phyloP scores from a whole-genome alignment of 2,888 invertebrate species.

The Drosophila demipolita region DNA sequence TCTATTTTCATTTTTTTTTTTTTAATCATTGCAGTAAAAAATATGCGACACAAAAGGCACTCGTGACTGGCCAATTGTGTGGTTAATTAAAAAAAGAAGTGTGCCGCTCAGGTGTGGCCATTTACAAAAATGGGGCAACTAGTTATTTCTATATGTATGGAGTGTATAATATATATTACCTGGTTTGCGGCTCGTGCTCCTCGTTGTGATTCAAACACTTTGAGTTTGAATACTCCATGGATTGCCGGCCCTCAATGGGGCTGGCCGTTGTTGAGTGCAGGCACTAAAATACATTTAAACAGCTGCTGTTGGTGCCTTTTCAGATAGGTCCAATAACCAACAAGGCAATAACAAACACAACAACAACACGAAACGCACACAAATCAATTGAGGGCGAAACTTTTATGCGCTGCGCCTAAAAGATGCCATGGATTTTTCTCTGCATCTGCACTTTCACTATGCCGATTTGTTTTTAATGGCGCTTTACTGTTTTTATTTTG shows the following conservation, averaged over 20 bases:
- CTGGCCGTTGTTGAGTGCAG: slow-evolving; percentile 83
- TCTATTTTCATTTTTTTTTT: slow-evolving; percentile 9
- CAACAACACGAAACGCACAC: slow-evolving; percentile 16
- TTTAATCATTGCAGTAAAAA: slow-evolving; percentile 10
- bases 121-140: slow-evolving; percentile 60
- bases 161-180: slow-evolving; percentile 66
- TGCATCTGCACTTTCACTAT: slow-evolving; percentile 56
- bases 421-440: slow-evolving; percentile 67
- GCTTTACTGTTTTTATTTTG: slow-evolving; percentile 17
- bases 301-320: slow-evolving; percentile 64
- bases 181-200: slow-evolving; percentile 52
- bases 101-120: slow-evolving; percentile 69
- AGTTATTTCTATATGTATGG: slow-evolving; percentile 17
- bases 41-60: slow-evolving; percentile 49
- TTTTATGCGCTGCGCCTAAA: slow-evolving; percentile 75
- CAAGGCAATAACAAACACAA: slow-evolving; percentile 23
- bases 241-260: slow-evolving; percentile 85
- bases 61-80: slow-evolving; percentile 66
- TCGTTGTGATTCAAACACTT: slow-evolving; percentile 78
- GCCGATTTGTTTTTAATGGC: slow-evolving; percentile 24
- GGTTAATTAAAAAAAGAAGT: slow-evolving; percentile 71
- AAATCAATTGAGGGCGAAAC: slow-evolving; percentile 34
- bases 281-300: slow-evolving; percentile 85
- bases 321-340: slow-evolving; percentile 30
- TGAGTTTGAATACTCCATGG: slow-evolving; percentile 85